Evolutionary conservation across 2,888 invertebrate species (phyloP).

Genomic region (Hoplodrina blanda): DNA sequence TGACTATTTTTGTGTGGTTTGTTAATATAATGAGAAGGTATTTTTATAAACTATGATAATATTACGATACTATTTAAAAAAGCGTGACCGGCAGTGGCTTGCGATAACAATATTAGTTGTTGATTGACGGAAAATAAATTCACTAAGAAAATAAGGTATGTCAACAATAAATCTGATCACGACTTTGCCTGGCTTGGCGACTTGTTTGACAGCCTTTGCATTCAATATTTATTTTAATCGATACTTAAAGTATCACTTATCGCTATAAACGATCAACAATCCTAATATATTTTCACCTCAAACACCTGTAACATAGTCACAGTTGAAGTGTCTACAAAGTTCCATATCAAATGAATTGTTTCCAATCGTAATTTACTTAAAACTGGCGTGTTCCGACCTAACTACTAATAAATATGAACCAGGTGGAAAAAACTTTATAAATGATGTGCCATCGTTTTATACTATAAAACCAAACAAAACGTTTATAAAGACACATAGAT

Average conservation of each 20-base stretch:
- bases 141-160: too few relatives aligned
- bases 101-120: background rate
- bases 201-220: slow-evolving; percentile 2
- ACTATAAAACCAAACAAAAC: slow-evolving; percentile 22
- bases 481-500: slow-evolving; percentile 9
- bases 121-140: slow-evolving; percentile 1
- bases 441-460: slow-evolving; percentile 30
- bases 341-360: slow-evolving; percentile 58
- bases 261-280: background rate
- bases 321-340: slow-evolving; percentile 43
- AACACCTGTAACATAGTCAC: slow-evolving; percentile 15
- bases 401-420: slow-evolving; percentile 51
- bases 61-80: slow-evolving; percentile 8
- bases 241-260: slow-evolving; percentile 14
- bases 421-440: slow-evolving; percentile 40
- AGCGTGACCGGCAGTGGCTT: slow-evolving; percentile 20
- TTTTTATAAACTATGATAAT: slow-evolving; percentile 10
- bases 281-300: slow-evolving; percentile 39
- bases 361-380: slow-evolving; percentile 48
- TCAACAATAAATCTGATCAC: too few relatives aligned
- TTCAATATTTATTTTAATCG: slow-evolving; percentile 29
- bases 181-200: background rate
- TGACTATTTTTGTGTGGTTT: slow-evolving; percentile 26
- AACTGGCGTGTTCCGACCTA: slow-evolving; percentile 46
- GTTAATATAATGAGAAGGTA: slow-evolving; percentile 8